Evolutionary conservation across 2,888 invertebrate species (phyloP).

Genomic region (Lasioglossum marginatum): DNA sequence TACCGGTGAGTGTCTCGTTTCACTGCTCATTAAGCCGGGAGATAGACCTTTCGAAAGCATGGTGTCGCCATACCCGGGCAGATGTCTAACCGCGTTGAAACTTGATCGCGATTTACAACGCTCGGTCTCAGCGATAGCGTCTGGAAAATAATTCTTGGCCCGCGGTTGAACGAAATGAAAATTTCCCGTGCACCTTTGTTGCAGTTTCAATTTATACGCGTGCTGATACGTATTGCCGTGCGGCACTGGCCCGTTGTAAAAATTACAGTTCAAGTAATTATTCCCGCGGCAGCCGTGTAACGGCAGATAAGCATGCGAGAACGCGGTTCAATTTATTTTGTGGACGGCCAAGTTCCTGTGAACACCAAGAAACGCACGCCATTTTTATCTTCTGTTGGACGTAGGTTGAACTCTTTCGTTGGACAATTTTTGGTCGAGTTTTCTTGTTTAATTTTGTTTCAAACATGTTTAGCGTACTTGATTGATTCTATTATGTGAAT

Average conservation of each 20-base stretch:
- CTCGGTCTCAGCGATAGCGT: not conserved
- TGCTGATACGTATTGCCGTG: slow-evolving; percentile 42
- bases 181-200: slow-evolving; percentile 4
- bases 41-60: slow-evolving; percentile 53
- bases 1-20: slow-evolving; percentile 46
- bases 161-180: slow-evolving; percentile 34
- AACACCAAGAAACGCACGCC: not conserved
- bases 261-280: slow-evolving; percentile 51
- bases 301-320: slow-evolving; percentile 53
- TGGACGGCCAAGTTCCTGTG: not conserved
- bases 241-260: slow-evolving; percentile 28
- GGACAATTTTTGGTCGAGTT: not conserved
- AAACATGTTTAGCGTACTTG: no score
- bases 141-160: not conserved
- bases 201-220: slow-evolving; percentile 30
- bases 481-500: no score
- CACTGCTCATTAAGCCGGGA: slow-evolving; percentile 64
- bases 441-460: not conserved
- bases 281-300: slow-evolving; percentile 41
- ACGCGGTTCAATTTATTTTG: slow-evolving; percentile 38
- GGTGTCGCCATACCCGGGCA: slow-evolving; percentile 7
- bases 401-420: not conserved
- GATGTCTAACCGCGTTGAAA: slow-evolving; percentile 61
- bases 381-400: not conserved
- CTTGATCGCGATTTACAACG: slow-evolving; percentile 60